Percentiles rank a stretch among this genome's conserved stretches.
These are phyloP conservation scores for Herminia tarsipennalis DNA, from an alignment of 2,888 invertebrate species.

Conservation along the genomic window DNA sequence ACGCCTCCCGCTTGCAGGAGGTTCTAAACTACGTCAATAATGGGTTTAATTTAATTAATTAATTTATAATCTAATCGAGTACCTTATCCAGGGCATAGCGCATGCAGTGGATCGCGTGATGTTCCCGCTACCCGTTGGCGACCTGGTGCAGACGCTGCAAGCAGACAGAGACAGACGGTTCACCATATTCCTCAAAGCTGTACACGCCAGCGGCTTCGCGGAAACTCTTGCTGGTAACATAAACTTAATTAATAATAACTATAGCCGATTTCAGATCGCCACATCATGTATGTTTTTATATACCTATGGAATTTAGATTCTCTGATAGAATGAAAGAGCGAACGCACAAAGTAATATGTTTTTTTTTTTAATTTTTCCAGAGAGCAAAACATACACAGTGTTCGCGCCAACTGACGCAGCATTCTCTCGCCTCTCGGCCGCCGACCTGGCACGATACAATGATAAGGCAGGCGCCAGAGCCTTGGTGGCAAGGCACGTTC, in stretches of 20 bases:
- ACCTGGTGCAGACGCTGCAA: conserved; percentile 93
- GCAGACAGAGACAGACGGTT: conserved; percentile 93
- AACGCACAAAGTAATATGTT: neutral
- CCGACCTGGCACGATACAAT: conserved; percentile 86
- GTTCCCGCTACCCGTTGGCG: conserved; percentile 96
- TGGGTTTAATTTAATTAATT: too few relatives aligned
- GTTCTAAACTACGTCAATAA: too few relatives aligned
- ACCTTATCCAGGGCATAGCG: conserved; percentile 87
- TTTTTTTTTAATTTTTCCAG: conserved; percentile 67
- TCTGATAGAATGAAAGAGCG: neutral
- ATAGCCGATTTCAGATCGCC: too few relatives aligned
- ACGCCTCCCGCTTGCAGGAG: too few relatives aligned
- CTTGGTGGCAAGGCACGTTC: conserved; percentile 90
- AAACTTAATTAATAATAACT: too few relatives aligned
- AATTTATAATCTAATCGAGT: neutral
- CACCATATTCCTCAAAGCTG: conserved; percentile 91
- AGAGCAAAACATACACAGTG: conserved; percentile 93
- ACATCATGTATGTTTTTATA: too few relatives aligned
- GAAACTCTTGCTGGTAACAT: conserved; percentile 89
- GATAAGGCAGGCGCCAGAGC: conserved; percentile 89
- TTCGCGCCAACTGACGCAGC: conserved; percentile 94
- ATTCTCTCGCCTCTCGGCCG: conserved; percentile 88
- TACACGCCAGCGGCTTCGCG: conserved; percentile 91
- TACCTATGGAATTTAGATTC: too few relatives aligned
- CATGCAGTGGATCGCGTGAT: conserved; percentile 94